phyloP scores from a whole-genome alignment of 1,140 invertebrate genomes.

The Saxidomus purpurata region DNA sequence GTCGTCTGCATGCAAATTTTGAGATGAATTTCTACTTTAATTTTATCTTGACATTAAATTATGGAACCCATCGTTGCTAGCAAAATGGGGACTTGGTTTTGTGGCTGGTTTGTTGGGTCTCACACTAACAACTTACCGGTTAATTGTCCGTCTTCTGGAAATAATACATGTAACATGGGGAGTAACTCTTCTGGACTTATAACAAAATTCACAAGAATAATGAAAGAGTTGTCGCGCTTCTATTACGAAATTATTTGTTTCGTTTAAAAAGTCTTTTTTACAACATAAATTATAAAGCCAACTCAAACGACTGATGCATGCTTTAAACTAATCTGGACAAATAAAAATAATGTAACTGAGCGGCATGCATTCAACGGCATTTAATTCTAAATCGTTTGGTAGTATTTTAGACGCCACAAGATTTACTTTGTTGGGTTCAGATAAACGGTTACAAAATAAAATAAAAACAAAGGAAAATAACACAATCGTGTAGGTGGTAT shows the following conservation, averaged over 20 bases:
- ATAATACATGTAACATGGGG: constrained; percentile 45
- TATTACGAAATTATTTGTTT: neutral
- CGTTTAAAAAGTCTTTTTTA: neutral
- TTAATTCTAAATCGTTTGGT: neutral
- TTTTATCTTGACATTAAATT: neutral
- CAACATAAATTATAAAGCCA: neutral
- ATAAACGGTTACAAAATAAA: neutral
- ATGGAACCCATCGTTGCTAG: neutral
- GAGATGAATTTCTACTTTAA: neutral
- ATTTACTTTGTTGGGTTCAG: neutral
- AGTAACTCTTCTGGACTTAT: constrained; percentile 26
- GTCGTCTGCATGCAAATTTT: neutral
- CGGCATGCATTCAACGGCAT: neutral
- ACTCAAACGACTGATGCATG: constrained; percentile 7
- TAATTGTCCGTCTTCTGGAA: constrained; percentile 48
- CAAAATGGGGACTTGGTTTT: constrained; percentile 19
- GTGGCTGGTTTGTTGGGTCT: constrained; percentile 27
- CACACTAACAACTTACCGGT: constrained; percentile 59
- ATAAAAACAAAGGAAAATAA: constrained; percentile 18
- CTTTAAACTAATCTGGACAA: neutral
- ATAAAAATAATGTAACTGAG: neutral
- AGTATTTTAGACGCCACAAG: neutral
- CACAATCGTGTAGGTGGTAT: neutral
- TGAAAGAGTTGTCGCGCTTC: constrained; percentile 12
- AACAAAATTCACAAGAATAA: neutral